A percentile compares a stretch with the other conserved stretches of the same genome.
phyloP scores from a whole-genome alignment of 2,888 invertebrate species.

The Epicampocera succincta region DNA sequence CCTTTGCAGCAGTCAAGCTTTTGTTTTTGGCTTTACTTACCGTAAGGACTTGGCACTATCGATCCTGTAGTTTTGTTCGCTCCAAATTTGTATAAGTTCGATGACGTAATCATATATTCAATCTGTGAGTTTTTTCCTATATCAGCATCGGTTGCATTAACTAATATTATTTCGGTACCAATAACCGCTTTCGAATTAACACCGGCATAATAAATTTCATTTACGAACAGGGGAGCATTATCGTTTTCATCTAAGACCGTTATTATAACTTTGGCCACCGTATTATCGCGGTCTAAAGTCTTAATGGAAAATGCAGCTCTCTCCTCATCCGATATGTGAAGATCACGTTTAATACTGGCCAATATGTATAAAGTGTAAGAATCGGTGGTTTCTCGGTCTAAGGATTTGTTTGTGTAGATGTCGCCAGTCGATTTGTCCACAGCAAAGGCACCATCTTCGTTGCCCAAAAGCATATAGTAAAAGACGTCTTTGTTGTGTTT shows the following conservation, averaged over 20 bases:
- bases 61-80: slow-evolving; percentile 90
- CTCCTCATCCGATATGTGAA: slow-evolving; percentile 84
- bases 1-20: too few relatives aligned
- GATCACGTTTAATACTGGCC: slow-evolving; percentile 91
- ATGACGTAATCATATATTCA: slow-evolving; percentile 90
- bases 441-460: slow-evolving; percentile 89
- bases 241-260: slow-evolving; percentile 92
- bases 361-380: slow-evolving; percentile 89
- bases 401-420: slow-evolving; percentile 88
- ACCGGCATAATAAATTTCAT: slow-evolving; percentile 83
- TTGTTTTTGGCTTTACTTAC: slow-evolving; percentile 65
- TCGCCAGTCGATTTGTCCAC: slow-evolving; percentile 91
- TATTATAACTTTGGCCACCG: slow-evolving; percentile 88
- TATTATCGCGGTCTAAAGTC: slow-evolving; percentile 84
- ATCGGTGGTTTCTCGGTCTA: slow-evolving; percentile 91
- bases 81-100: slow-evolving; percentile 90
- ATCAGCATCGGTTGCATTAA: slow-evolving; percentile 92
- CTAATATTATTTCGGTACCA: slow-evolving; percentile 88
- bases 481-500: slow-evolving; percentile 91
- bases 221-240: slow-evolving; percentile 89
- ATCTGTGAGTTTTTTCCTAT: slow-evolving; percentile 91
- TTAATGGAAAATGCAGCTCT: slow-evolving; percentile 82
- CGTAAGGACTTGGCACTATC: slow-evolving; percentile 93
- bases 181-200: slow-evolving; percentile 90
- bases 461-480: slow-evolving; percentile 91